phyloP scores from a whole-genome alignment of 2,113 vertebrate species.

The pig (Sus scrofa) region DNA sequence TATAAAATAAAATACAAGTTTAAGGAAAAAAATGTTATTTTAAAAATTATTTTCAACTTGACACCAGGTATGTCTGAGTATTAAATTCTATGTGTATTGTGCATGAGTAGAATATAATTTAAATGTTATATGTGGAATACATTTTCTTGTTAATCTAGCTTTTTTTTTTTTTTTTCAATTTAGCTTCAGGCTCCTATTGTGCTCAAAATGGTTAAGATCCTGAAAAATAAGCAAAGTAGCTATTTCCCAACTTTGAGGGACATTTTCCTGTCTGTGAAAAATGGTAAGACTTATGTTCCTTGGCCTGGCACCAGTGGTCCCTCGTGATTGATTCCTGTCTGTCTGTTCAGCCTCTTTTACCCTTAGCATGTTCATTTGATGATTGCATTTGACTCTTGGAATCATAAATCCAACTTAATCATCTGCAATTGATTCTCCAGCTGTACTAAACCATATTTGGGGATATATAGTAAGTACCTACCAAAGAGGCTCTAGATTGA shows the following conservation, averaged over 20 bases:
- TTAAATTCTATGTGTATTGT: neutral
- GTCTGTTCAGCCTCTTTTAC: neutral
- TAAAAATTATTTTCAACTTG: slow-evolving; percentile 43
- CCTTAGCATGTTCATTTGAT: neutral
- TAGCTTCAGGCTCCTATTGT: slow-evolving; percentile 89
- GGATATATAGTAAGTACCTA: neutral
- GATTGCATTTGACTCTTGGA: neutral
- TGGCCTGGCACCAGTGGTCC: neutral
- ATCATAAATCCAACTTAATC: neutral
- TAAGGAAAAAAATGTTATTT: neutral
- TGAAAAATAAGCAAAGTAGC: slow-evolving; percentile 90
- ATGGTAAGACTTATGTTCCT: slow-evolving; percentile 82
- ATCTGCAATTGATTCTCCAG: neutral
- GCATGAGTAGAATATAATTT: neutral
- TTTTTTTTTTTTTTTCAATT: slow-evolving; percentile 49
- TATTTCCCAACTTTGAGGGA: slow-evolving; percentile 89
- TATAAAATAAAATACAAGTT: neutral
- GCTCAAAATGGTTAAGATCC: slow-evolving; percentile 87
- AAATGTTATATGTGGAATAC: neutral
- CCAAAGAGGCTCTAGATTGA: neutral
- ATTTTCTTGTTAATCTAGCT: slow-evolving; percentile 37
- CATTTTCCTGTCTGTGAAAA: slow-evolving; percentile 85
- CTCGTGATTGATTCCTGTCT: neutral
- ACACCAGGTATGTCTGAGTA: neutral
- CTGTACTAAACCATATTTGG: neutral